These are phyloP conservation scores for Neosilurus mollespiculum DNA, from an alignment of 2,797 vertebrate species.

Conservation along the genomic window DNA sequence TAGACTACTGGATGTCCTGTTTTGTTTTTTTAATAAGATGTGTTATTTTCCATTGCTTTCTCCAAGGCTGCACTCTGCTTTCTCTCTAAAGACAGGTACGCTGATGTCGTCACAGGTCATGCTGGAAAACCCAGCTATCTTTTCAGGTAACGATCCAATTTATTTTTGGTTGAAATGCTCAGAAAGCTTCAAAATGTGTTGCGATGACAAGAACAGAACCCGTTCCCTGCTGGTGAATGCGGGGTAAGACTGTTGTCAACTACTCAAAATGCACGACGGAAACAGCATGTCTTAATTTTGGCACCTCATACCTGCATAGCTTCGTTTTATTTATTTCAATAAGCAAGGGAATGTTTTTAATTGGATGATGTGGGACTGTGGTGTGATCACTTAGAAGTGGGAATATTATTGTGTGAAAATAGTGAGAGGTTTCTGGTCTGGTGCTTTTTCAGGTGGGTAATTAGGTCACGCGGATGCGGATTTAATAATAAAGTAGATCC, in stretches of 20 bases:
- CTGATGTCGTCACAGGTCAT: too few species aligned
- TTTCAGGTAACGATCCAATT: too few species aligned
- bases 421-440: not conserved
- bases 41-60: too few species aligned
- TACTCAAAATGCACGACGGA: slow-evolving; percentile 33
- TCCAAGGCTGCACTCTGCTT: too few species aligned
- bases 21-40: too few species aligned
- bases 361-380: not conserved
- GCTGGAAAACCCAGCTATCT: too few species aligned
- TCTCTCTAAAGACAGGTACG: too few species aligned
- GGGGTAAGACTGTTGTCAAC: slow-evolving; percentile 22
- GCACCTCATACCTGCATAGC: slow-evolving; percentile 16
- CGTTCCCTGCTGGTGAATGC: too few species aligned
- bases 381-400: not conserved
- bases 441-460: slow-evolving; percentile 19
- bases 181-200: too few species aligned
- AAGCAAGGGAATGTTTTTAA: slow-evolving; percentile 2
- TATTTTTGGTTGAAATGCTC: too few species aligned
- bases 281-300: slow-evolving; percentile 30
- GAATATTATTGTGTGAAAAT: slow-evolving; percentile 20
- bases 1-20: too few species aligned
- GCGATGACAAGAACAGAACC: too few species aligned
- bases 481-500: slow-evolving; percentile 26
- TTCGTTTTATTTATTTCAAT: slow-evolving; percentile 16
- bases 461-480: slow-evolving; percentile 4